Evolutionary conservation across 2,113 vertebrate species (phyloP).

Genomic region (Chloropsis hardwickii): DNA sequence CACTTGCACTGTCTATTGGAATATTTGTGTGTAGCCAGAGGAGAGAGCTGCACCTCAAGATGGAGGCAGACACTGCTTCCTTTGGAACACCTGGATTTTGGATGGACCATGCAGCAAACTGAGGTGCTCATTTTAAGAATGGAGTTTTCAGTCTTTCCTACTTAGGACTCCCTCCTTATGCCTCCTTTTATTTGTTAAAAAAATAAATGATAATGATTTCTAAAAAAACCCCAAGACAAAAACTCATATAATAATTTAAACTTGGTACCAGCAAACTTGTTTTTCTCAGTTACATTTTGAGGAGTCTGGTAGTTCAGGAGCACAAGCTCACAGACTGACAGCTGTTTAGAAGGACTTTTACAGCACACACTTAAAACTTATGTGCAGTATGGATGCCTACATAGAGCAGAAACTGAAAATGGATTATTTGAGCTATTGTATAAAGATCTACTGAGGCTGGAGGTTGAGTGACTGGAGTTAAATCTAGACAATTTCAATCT

Average conservation of each 20-base stretch:
- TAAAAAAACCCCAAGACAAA: background rate
- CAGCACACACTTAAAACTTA: background rate
- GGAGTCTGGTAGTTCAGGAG: background rate
- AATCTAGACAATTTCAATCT: background rate
- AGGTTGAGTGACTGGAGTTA: background rate
- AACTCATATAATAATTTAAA: background rate
- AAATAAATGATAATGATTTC: background rate
- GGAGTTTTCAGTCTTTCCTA: background rate
- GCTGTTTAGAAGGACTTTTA: background rate
- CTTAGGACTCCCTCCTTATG: background rate
- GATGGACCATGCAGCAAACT: background rate
- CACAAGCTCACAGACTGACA: background rate
- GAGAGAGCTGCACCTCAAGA: background rate
- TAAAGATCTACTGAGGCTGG: background rate
- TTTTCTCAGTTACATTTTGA: background rate
- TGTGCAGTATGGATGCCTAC: background rate
- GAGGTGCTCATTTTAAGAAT: background rate
- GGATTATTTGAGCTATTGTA: background rate
- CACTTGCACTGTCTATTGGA: background rate
- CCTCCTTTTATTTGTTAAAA: background rate
- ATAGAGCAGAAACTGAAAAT: background rate
- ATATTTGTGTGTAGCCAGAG: fast-evolving
- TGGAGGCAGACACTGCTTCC: background rate
- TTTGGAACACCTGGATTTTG: background rate
- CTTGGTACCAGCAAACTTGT: background rate